Evolutionary conservation across 2,888 invertebrate genomes (phyloP).

Genomic region (Caenorhabditis macrosperma): DNA sequence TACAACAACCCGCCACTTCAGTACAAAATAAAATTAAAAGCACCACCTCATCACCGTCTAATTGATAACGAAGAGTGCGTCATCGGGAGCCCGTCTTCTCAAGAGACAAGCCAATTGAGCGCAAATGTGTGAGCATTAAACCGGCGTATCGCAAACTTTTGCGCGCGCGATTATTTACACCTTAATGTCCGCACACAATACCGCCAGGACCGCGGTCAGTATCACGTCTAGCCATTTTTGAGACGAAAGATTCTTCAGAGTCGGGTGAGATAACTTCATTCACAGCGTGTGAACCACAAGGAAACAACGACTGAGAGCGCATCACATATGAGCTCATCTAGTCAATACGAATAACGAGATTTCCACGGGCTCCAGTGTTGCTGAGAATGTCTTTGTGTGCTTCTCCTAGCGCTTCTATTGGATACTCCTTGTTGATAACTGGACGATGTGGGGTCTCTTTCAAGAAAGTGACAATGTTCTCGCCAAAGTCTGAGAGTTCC

Average conservation of each 20-base stretch:
- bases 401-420: slow-evolving; percentile 49
- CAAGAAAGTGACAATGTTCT: slow-evolving; percentile 45
- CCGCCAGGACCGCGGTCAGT: background rate
- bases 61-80: slow-evolving; percentile 10
- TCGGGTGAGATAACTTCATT: background rate
- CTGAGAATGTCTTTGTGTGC: slow-evolving; percentile 60
- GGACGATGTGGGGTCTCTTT: slow-evolving; percentile 55
- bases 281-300: no score
- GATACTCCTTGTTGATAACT: slow-evolving; percentile 52
- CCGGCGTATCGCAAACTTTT: slow-evolving; percentile 27
- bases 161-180: slow-evolving; percentile 52
- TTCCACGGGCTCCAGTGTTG: slow-evolving; percentile 55
- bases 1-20: background rate
- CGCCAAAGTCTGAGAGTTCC: slow-evolving; percentile 39
- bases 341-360: slow-evolving; percentile 55
- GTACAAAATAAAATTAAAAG: background rate
- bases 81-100: slow-evolving; percentile 1
- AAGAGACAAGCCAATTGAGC: background rate
- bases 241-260: background rate
- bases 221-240: background rate
- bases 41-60: background rate
- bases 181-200: slow-evolving; percentile 28
- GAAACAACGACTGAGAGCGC: background rate
- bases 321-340: slow-evolving; percentile 5
- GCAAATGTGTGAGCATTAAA: slow-evolving; percentile 17